Percentiles rank a stretch among this genome's conserved stretches.
Conservation (phyloP, 2,113 vertebrate species). For the Castor canadensis region DNA sequence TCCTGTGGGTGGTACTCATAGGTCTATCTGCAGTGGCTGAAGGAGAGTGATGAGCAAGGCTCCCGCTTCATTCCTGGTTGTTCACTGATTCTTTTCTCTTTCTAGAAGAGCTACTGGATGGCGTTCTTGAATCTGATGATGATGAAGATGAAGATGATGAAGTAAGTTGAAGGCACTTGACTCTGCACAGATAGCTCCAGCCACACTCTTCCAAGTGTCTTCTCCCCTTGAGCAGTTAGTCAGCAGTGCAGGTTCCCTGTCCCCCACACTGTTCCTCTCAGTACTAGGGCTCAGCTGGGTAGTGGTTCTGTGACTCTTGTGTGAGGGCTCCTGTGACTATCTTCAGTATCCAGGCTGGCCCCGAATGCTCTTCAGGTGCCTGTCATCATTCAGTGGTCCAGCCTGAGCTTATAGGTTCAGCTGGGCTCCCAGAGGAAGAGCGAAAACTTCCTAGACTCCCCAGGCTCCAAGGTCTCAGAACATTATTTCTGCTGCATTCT, state of each 20-base stretch:
- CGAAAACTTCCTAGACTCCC: background rate
- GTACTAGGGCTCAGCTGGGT: background rate
- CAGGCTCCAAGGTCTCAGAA: background rate
- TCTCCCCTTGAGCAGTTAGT: background rate
- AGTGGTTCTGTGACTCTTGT: background rate
- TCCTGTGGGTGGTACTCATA: background rate
- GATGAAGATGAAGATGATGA: slow-evolving; percentile 95
- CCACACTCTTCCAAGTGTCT: background rate
- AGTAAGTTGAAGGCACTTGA: slow-evolving; percentile 82
- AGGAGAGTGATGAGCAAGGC: background rate
- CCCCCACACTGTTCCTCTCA: fast-evolving
- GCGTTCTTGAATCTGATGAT: slow-evolving; percentile 91
- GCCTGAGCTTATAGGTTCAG: background rate
- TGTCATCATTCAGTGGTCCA: background rate
- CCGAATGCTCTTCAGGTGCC: background rate
- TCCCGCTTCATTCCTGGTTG: background rate
- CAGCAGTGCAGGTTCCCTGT: background rate
- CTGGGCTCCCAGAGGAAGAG: background rate
- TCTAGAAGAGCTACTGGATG: slow-evolving; percentile 87
- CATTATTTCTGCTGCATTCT: fast-evolving
- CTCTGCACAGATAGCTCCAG: background rate
- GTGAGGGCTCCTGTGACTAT: background rate
- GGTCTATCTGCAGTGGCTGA: fast-evolving
- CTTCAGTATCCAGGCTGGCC: background rate
- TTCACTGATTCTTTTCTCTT: background rate